Percentiles rank a stretch among this genome's conserved stretches.
Evolutionary conservation across 2,113 vertebrate species (phyloP).

Genomic region (Cacatua alba): DNA sequence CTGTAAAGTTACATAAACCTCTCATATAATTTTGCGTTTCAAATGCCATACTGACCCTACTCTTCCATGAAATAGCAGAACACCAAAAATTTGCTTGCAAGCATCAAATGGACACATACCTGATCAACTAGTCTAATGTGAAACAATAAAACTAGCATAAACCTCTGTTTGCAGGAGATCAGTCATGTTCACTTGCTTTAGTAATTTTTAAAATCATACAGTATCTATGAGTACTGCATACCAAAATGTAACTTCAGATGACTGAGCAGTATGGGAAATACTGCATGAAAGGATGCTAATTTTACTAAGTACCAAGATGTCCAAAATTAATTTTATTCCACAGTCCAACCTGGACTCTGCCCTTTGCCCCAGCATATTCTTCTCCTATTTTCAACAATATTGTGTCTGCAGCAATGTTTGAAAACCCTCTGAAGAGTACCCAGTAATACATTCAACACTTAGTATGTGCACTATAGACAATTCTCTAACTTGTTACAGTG

Average conservation of each 20-base stretch:
- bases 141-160: background rate
- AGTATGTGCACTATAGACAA: background rate
- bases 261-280: background rate
- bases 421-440: background rate
- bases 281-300: background rate
- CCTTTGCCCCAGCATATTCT: background rate
- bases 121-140: background rate
- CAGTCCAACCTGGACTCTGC: background rate
- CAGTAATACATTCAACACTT: background rate
- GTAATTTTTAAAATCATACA: background rate
- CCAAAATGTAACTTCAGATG: background rate
- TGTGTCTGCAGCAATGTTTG: accelerated
- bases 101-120: background rate
- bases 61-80: background rate
- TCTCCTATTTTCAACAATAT: background rate
- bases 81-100: background rate
- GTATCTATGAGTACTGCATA: background rate
- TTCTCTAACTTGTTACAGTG: background rate
- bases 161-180: background rate
- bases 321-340: background rate
- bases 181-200: background rate
- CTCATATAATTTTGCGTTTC: background rate
- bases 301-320: background rate
- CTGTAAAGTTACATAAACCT: background rate
- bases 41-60: background rate